Evolutionary conservation across 2,888 invertebrate species (phyloP).

Genomic region (Lucinisca nassula): DNA sequence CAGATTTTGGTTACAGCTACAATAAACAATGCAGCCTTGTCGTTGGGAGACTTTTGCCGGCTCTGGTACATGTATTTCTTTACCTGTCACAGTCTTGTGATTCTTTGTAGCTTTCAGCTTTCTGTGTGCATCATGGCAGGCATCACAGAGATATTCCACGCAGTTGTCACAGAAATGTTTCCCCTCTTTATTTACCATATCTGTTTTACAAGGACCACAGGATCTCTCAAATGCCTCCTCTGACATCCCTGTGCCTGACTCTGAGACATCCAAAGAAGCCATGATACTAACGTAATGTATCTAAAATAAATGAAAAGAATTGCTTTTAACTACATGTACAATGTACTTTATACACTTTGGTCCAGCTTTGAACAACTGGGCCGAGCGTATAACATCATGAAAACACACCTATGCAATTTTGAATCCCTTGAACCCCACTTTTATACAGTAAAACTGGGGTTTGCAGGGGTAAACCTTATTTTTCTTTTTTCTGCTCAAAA

Average conservation of each 20-base stretch:
- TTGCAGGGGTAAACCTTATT: too few relatives aligned
- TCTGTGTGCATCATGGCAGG: not conserved
- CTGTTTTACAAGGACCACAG: not conserved
- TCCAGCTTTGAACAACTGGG: too few relatives aligned
- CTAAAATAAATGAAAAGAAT: too few relatives aligned
- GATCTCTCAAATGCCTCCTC: not conserved
- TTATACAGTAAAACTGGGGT: too few relatives aligned
- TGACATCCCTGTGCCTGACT: not conserved
- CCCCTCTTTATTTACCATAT: not conserved
- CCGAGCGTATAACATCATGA: too few relatives aligned
- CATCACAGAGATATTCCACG: not conserved
- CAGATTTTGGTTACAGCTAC: not conserved
- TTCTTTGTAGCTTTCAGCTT: not conserved
- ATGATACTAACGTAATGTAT: too few relatives aligned
- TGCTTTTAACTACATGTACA: too few relatives aligned
- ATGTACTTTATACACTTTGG: too few relatives aligned
- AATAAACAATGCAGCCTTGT: not conserved
- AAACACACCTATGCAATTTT: too few relatives aligned
- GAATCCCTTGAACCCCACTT: too few relatives aligned
- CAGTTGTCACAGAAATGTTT: not conserved
- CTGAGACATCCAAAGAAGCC: not conserved
- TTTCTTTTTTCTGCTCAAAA: too few relatives aligned
- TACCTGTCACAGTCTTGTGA: not conserved
- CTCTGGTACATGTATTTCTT: not conserved
- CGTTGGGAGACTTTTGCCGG: not conserved